Conservation (phyloP, 2,888 invertebrate species). For the Argyresthia albistria region DNA sequence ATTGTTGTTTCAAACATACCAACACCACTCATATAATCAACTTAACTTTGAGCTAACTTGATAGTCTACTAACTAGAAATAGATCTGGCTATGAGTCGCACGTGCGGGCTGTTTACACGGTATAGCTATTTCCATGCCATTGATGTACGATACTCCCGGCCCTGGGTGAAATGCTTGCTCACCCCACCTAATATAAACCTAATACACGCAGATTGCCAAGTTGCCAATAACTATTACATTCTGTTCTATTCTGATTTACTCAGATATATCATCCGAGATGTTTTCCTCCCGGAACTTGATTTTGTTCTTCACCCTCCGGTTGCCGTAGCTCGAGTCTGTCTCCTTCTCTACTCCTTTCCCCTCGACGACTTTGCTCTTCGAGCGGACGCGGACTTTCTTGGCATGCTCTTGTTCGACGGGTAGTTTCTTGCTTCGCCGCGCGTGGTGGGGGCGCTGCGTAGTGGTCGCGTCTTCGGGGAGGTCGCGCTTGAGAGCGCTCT, state of each 20-base stretch:
- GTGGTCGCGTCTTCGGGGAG: constrained; percentile 23
- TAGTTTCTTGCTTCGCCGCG: constrained; percentile 26
- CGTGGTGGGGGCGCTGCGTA: background rate
- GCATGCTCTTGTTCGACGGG: constrained; percentile 21
- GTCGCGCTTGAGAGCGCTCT: constrained; percentile 54
- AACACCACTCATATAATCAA: no score
- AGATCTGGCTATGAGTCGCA: no score
- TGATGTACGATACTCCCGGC: no score
- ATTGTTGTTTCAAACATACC: no score
- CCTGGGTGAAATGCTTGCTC: no score
- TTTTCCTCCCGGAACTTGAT: constrained; percentile 45
- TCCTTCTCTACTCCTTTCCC: constrained; percentile 48
- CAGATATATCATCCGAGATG: constrained; percentile 50
- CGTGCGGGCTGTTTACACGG: no score
- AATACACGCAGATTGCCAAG: no score
- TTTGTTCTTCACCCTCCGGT: constrained; percentile 38
- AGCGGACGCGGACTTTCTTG: constrained; percentile 32
- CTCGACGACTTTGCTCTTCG: constrained; percentile 32
- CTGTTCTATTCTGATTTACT: constrained; percentile 19
- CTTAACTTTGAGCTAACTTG: no score
- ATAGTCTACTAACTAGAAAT: no score
- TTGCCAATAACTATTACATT: no score
- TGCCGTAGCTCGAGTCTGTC: constrained; percentile 37
- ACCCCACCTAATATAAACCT: no score
- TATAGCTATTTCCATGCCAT: no score